These are phyloP conservation scores for Glyptemys insculpta DNA, from an alignment of 2,797 vertebrate species.

Conservation along the genomic window DNA sequence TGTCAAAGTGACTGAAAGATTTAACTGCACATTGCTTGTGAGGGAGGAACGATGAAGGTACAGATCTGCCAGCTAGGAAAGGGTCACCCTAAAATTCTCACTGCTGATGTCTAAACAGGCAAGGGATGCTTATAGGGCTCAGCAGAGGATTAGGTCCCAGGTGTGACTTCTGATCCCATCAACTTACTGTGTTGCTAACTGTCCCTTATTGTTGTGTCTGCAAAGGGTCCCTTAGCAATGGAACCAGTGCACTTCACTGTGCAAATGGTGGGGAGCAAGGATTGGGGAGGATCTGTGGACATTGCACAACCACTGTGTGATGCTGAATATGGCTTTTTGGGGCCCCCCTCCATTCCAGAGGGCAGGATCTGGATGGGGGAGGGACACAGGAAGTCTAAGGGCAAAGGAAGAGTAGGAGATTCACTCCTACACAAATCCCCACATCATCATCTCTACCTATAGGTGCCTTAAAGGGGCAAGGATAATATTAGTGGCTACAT, in stretches of 20 bases:
- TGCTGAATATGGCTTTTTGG: fast-evolving
- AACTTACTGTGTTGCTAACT: not conserved
- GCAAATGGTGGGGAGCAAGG: not conserved
- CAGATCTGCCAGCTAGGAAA: constrained; percentile 55
- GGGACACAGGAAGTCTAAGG: not conserved
- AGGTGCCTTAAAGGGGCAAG: not conserved
- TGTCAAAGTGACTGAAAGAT: constrained; percentile 68
- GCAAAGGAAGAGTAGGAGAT: not conserved
- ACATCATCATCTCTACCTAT: not conserved
- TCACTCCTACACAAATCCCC: not conserved
- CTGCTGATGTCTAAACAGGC: constrained; percentile 53
- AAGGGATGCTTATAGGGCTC: not conserved
- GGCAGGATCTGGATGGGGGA: not conserved
- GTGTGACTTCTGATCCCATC: not conserved
- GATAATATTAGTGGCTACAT: not conserved
- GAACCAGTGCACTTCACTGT: not conserved
- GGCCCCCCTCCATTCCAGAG: not conserved
- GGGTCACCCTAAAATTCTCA: constrained; percentile 28
- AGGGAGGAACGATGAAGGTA: constrained; percentile 61
- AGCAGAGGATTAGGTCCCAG: not conserved
- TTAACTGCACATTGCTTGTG: constrained; percentile 73
- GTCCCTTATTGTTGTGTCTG: not conserved
- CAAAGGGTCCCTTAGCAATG: not conserved
- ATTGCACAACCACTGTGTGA: not conserved
- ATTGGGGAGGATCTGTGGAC: not conserved